phyloP scores from a whole-genome alignment of 2,113 vertebrate species.

The Narcine bancroftii region DNA sequence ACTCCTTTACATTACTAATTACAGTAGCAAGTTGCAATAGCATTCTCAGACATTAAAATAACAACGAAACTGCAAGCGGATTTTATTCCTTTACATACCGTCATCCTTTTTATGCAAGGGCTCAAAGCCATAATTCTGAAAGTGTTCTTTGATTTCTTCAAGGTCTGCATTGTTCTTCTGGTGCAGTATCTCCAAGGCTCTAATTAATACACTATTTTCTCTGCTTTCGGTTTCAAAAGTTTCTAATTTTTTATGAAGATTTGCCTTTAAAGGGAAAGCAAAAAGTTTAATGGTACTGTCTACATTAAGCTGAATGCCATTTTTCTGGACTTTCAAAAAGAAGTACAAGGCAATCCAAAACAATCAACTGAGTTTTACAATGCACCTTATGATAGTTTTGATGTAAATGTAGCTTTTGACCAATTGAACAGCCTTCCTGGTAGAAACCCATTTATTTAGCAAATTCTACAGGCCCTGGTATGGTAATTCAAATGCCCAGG shows the following conservation, averaged over 20 bases:
- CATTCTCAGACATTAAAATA: background rate
- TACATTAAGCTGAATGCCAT: background rate
- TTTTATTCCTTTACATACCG: slow-evolving; percentile 51
- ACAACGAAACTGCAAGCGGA: background rate
- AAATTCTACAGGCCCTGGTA: no score
- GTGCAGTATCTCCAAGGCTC: slow-evolving; percentile 61
- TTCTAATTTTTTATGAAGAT: slow-evolving; percentile 53
- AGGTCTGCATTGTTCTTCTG: slow-evolving; percentile 62
- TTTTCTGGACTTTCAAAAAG: background rate
- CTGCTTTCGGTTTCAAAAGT: slow-evolving; percentile 49
- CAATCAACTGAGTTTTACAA: background rate
- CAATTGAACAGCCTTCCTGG: background rate
- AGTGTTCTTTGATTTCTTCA: slow-evolving; percentile 58
- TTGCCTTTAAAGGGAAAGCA: slow-evolving; percentile 50
- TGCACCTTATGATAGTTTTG: background rate
- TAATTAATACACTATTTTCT: slow-evolving; percentile 58
- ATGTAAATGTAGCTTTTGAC: background rate
- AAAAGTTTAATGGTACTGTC: background rate
- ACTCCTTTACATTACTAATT: background rate
- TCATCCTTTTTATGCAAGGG: slow-evolving; percentile 43
- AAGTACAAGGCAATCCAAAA: background rate
- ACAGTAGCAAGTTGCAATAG: background rate
- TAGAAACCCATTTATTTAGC: background rate
- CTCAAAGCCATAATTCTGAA: slow-evolving; percentile 72
- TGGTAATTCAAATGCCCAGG: no score